Evolutionary conservation across 2,888 invertebrate species (phyloP).

Genomic region (Zelleria hepariella): DNA sequence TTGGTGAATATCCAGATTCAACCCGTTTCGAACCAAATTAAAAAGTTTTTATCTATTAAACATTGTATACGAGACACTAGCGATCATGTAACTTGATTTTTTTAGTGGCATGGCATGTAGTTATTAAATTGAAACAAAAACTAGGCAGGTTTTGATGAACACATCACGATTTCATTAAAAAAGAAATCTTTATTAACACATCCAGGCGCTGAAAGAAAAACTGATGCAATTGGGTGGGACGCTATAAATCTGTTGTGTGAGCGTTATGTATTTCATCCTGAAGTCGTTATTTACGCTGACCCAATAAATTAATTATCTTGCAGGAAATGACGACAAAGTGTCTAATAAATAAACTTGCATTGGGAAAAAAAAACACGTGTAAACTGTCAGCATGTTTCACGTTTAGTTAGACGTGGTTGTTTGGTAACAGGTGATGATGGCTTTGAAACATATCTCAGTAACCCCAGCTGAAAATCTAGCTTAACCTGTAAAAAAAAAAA

Average conservation of each 20-base stretch:
- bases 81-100: too few relatives aligned
- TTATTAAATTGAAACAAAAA: too few relatives aligned
- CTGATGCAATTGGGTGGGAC: not conserved
- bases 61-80: too few relatives aligned
- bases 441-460: too few relatives aligned
- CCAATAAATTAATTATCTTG: slow-evolving; percentile 59
- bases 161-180: not conserved
- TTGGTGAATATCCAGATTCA: too few relatives aligned
- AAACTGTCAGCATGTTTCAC: slow-evolving; percentile 37
- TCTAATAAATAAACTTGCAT: slow-evolving; percentile 50
- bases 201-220: slow-evolving; percentile 3
- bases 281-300: slow-evolving; percentile 26
- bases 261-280: not conserved
- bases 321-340: slow-evolving; percentile 56
- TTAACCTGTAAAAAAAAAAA: too few relatives aligned
- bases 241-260: not conserved
- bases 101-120: too few relatives aligned
- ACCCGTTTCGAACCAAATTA: too few relatives aligned
- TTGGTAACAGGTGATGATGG: not conserved
- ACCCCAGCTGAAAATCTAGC: too few relatives aligned
- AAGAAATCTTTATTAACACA: not conserved
- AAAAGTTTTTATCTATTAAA: too few relatives aligned
- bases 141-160: not conserved
- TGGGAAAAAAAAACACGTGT: slow-evolving; percentile 34
- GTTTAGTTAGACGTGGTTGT: slow-evolving; percentile 12